Evolutionary conservation across 64 coral and sea anemone genomes (phyloP).

Genomic region (Pocillopora damicornis): DNA sequence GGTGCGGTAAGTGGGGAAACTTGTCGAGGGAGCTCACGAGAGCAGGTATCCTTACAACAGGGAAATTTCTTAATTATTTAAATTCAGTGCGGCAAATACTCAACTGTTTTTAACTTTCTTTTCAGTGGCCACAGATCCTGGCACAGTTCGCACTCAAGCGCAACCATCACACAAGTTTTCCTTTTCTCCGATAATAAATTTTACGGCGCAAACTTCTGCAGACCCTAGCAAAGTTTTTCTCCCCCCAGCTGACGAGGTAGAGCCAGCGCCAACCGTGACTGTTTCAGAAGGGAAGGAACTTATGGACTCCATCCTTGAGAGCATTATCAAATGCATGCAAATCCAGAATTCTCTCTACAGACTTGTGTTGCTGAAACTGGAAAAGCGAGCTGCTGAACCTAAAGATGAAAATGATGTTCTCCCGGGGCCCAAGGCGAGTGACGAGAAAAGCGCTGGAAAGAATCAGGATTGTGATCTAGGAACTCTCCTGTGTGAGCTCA

Average conservation of each 20-base stretch:
- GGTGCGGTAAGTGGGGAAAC: too few relatives aligned
- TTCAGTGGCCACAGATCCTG: not conserved
- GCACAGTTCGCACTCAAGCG: not conserved
- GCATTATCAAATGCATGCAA: constrained; percentile 32
- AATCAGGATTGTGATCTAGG: not conserved
- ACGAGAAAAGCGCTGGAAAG: not conserved
- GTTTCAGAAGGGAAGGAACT: not conserved
- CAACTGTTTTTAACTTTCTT: not conserved
- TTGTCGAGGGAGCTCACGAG: too few relatives aligned
- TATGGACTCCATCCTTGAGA: not conserved
- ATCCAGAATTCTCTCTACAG: constrained; percentile 37
- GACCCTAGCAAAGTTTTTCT: not conserved
- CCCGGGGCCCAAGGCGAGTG: not conserved
- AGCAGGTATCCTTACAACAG: too few relatives aligned
- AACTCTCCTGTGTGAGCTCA: constrained; percentile 3
- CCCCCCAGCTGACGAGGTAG: too few relatives aligned
- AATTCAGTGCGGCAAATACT: not conserved
- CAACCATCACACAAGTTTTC: not conserved
- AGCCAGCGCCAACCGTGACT: not conserved
- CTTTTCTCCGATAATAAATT: not conserved
- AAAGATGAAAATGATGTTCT: not conserved
- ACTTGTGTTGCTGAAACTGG: constrained; percentile 29
- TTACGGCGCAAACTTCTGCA: constrained; percentile 4
- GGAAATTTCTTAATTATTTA: not conserved
- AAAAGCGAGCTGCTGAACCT: not conserved